A percentile compares a stretch with the other conserved stretches of the same genome.
Conservation (phyloP, 64 coral and sea anemone species). For the Pocillopora damicornis region DNA sequence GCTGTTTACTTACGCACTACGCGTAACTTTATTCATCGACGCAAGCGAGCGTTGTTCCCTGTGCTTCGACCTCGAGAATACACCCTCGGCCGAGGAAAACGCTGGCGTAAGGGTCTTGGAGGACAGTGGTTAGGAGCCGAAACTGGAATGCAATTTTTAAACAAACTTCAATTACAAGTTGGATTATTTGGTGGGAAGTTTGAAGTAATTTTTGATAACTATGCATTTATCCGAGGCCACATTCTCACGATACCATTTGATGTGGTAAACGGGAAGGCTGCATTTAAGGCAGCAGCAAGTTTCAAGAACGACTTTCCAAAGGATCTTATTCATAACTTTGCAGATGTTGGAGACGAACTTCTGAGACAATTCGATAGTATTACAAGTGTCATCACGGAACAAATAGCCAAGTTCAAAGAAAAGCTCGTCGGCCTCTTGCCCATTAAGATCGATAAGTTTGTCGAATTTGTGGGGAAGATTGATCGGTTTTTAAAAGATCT, state of each 20-base stretch:
- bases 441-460: constrained; percentile 54
- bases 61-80: constrained; percentile 77
- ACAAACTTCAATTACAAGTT: constrained; percentile 74
- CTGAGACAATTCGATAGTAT: constrained; percentile 63
- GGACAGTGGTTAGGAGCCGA: constrained; percentile 85
- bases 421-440: constrained; percentile 69
- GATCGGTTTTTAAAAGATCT: constrained; percentile 72
- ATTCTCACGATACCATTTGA: constrained; percentile 78
- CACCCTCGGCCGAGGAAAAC: constrained; percentile 57
- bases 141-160: constrained; percentile 66
- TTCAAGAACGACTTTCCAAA: constrained; percentile 98
- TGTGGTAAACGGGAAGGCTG: constrained; percentile 86
- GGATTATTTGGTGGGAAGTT: constrained; percentile 92
- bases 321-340: constrained; percentile 82
- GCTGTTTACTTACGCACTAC: constrained; percentile 57
- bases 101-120: constrained; percentile 70
- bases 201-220: constrained; percentile 88
- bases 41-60: constrained; percentile 85
- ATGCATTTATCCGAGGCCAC: constrained; percentile 62
- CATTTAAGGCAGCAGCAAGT: constrained; percentile 88
- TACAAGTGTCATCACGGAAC: constrained; percentile 68
- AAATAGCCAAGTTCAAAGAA: constrained; percentile 63
- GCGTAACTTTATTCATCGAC: constrained; percentile 50
- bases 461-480: constrained; percentile 75
- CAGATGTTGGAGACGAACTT: constrained; percentile 83